phyloP scores from a whole-genome alignment of 2,888 invertebrate species.

The Rotaria magnacalcarata region DNA sequence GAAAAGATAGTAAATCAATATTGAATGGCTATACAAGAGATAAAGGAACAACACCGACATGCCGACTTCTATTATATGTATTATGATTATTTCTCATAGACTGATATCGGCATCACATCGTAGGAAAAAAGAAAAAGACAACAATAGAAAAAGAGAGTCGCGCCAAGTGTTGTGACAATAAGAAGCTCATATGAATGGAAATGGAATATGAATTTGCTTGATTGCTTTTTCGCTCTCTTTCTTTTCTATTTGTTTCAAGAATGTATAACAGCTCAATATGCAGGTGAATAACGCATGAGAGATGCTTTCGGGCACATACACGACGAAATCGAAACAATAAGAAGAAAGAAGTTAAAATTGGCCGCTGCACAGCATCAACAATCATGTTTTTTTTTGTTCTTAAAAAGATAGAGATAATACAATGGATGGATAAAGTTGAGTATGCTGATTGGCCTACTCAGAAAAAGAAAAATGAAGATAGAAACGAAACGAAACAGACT shows the following conservation, averaged over 20 bases:
- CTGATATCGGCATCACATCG: slow-evolving; percentile 28
- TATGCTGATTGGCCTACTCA: slow-evolving; percentile 21
- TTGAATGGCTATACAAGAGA: not conserved
- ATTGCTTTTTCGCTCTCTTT: not conserved
- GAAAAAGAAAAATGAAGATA: not conserved
- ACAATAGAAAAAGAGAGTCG: slow-evolving; percentile 25
- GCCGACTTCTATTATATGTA: not conserved
- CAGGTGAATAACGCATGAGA: slow-evolving; percentile 17
- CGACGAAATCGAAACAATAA: slow-evolving; percentile 13
- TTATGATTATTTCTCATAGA: slow-evolving; percentile 23
- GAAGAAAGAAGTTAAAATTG: slow-evolving; percentile 3
- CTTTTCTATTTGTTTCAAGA: not conserved
- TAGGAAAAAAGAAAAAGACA: slow-evolving; percentile 13
- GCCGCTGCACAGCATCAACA: not conserved
- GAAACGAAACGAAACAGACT: slow-evolving; percentile 8
- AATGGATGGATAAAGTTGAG: not conserved
- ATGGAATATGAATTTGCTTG: slow-evolving; percentile 31
- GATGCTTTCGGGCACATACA: slow-evolving; percentile 24
- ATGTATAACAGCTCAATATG: slow-evolving; percentile 21
- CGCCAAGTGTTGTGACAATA: slow-evolving; percentile 29
- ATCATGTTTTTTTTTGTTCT: not conserved
- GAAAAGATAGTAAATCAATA: slow-evolving; percentile 1
- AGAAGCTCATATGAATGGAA: slow-evolving; percentile 24
- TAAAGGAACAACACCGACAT: not conserved
- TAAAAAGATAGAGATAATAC: not conserved